phyloP scores from a whole-genome alignment of 2,888 invertebrate genomes.

The Autographa pulchrina region DNA sequence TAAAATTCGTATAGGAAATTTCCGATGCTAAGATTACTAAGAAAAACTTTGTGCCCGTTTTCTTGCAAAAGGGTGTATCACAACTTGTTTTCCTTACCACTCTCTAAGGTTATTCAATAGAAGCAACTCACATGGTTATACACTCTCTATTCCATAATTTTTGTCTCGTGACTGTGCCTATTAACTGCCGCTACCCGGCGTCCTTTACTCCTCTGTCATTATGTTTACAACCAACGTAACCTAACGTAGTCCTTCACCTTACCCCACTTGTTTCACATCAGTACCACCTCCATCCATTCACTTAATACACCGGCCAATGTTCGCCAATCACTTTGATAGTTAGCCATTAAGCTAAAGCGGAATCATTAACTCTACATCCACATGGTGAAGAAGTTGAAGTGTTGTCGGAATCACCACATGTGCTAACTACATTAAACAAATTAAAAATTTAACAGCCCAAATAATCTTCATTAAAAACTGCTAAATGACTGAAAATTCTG shows the following conservation, averaged over 20 bases:
- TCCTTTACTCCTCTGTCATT: slow-evolving; percentile 8
- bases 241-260: slow-evolving; percentile 39
- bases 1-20: background rate
- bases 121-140: background rate
- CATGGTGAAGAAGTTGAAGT: background rate
- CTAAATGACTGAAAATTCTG: too few relatives aligned
- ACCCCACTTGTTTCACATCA: slow-evolving; percentile 19
- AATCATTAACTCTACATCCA: background rate
- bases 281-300: slow-evolving; percentile 40
- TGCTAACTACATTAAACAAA: too few relatives aligned
- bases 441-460: too few relatives aligned
- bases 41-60: background rate
- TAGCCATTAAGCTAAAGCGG: background rate
- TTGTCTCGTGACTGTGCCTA: background rate
- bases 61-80: background rate
- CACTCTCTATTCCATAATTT: background rate
- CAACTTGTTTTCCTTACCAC: background rate
- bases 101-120: background rate
- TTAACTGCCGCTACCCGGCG: background rate
- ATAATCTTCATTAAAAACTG: too few relatives aligned
- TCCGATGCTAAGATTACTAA: background rate
- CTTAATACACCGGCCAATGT: slow-evolving; percentile 18
- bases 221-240: slow-evolving; percentile 18
- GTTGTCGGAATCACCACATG: too few relatives aligned
- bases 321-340: slow-evolving; percentile 6